Percentiles rank a stretch among this genome's conserved stretches.
Evolutionary conservation across 2,797 vertebrate genomes (phyloP).

Genomic region (Sebastes dallii): DNA sequence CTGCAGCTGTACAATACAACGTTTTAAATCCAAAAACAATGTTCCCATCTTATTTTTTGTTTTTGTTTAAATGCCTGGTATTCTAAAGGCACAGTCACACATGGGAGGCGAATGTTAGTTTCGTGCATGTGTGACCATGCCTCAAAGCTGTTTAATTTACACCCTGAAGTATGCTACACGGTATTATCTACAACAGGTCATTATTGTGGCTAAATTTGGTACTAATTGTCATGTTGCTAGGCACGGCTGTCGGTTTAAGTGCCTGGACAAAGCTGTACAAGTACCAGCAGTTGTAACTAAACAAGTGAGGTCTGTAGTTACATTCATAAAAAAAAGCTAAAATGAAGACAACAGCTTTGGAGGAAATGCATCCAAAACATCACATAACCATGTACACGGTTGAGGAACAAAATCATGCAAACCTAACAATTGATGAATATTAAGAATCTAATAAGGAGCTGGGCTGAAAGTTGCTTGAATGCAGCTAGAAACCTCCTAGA

Average conservation of each 20-base stretch:
- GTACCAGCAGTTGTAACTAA: slow-evolving; percentile 14
- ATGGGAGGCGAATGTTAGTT: too few species aligned
- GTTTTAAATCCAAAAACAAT: background rate
- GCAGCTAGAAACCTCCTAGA: background rate
- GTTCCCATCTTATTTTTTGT: background rate
- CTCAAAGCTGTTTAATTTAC: background rate
- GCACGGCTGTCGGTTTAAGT: slow-evolving; percentile 31
- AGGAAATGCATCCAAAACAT: background rate
- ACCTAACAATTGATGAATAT: background rate
- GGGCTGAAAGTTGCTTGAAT: background rate
- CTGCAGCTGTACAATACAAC: background rate
- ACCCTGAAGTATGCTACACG: background rate
- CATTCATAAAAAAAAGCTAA: background rate
- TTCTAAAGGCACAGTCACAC: background rate
- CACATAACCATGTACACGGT: background rate
- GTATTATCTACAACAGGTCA: slow-evolving; percentile 18
- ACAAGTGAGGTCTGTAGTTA: background rate
- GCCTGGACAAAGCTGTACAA: slow-evolving; percentile 6
- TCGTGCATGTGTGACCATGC: too few species aligned
- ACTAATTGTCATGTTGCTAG: slow-evolving; percentile 52
- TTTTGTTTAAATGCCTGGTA: background rate
- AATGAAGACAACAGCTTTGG: background rate
- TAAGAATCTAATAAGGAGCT: background rate
- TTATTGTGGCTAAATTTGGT: slow-evolving; percentile 29
- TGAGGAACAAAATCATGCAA: background rate